Evolutionary conservation across 53 echinoderm and acorn worm genomes (phyloP).

Genomic region (Hippasteria phrygiana): DNA sequence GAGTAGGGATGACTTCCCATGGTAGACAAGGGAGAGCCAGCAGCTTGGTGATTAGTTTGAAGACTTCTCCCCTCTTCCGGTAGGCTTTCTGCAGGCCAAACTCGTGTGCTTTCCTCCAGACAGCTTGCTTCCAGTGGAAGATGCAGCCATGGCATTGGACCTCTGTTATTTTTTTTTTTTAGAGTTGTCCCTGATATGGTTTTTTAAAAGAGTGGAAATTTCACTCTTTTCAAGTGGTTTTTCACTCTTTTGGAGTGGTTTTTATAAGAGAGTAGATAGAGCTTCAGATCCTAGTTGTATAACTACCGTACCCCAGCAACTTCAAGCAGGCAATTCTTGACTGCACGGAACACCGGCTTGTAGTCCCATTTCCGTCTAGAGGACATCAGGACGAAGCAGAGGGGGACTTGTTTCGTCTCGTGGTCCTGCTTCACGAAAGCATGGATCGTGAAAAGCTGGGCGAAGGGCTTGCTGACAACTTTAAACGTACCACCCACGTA

Average conservation of each 20-base stretch:
- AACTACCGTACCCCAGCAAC: constrained; percentile 11
- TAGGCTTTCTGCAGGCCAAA: constrained; percentile 63
- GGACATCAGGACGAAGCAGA: constrained; percentile 75
- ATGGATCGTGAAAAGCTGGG: constrained; percentile 71
- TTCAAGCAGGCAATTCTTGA: constrained; percentile 32
- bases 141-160: constrained; percentile 43
- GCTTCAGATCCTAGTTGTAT: too few species aligned
- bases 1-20: constrained; percentile 12
- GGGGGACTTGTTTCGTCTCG: constrained; percentile 67
- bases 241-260: too few species aligned
- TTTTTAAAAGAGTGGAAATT: too few species aligned
- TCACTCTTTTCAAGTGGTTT: too few species aligned
- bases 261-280: too few species aligned
- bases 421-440: constrained; percentile 60
- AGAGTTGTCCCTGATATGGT: too few species aligned
- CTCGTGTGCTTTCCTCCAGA: constrained; percentile 59
- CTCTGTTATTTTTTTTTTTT: constrained; percentile 20
- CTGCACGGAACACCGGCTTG: constrained; percentile 34
- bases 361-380: constrained; percentile 53
- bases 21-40: constrained; percentile 59
- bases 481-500: constrained; percentile 76
- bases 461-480: constrained; percentile 70
- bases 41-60: constrained; percentile 39
- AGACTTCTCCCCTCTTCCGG: not conserved
- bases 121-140: constrained; percentile 69